Evolutionary conservation across 2,797 vertebrate species (phyloP).

Genomic region (Characodon lateralis): DNA sequence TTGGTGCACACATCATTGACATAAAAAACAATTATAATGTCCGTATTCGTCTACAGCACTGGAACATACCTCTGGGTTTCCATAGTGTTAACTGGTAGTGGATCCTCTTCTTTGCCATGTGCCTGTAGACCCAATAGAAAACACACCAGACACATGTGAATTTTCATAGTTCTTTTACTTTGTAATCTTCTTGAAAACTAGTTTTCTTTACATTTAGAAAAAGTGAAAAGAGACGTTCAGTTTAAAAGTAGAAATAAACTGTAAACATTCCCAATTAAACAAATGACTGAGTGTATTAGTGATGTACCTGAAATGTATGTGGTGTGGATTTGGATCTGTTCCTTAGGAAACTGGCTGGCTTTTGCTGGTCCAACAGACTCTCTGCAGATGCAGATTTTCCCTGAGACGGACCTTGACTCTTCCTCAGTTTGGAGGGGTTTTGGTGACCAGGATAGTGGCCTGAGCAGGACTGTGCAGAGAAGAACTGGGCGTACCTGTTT

Average conservation of each 20-base stretch:
- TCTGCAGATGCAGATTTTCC: constrained; percentile 71
- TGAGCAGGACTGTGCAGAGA: constrained; percentile 70
- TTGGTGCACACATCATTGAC: constrained; percentile 51
- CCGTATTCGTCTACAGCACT: constrained; percentile 44
- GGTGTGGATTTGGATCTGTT: constrained; percentile 77
- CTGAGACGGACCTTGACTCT: constrained; percentile 51
- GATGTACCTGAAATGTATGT: constrained; percentile 73
- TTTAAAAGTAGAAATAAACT: neutral
- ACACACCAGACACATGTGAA: constrained; percentile 11
- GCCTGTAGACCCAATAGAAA: constrained; percentile 49
- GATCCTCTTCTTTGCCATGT: constrained; percentile 40
- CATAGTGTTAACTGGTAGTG: constrained; percentile 43
- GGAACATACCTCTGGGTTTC: constrained; percentile 73
- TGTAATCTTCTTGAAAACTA: neutral
- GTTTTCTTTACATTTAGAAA: neutral
- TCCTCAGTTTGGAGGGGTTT: constrained; percentile 59
- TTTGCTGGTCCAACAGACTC: constrained; percentile 69
- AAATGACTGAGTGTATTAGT: neutral
- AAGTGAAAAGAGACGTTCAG: neutral
- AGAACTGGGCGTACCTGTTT: constrained; percentile 78
- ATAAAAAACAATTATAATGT: constrained; percentile 61
- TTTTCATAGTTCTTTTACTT: neutral
- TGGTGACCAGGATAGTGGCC: constrained; percentile 52
- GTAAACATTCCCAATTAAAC: neutral
- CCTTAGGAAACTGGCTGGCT: constrained; percentile 56